phyloP scores from a whole-genome alignment of 1,140 invertebrate genomes.

The Linepithema humile region DNA sequence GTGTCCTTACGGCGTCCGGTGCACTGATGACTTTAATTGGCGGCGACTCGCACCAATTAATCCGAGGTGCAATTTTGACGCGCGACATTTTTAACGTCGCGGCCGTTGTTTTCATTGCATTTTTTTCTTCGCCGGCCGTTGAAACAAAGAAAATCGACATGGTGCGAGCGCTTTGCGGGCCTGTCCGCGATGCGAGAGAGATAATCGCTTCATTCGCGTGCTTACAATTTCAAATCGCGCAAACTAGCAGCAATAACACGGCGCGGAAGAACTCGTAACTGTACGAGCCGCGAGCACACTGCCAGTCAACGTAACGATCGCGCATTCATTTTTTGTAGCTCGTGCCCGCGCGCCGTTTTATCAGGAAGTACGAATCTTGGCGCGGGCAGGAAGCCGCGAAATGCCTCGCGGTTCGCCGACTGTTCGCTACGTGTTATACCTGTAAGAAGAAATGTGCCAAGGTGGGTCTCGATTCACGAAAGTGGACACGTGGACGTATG shows the following conservation, averaged over 20 bases:
- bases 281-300: constrained; percentile 9
- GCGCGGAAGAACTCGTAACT: constrained; percentile 35
- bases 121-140: too few relatives aligned
- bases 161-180: background rate
- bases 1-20: constrained; percentile 41
- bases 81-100: too few relatives aligned
- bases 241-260: background rate
- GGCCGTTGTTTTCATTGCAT: too few relatives aligned
- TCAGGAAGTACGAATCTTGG: constrained; percentile 36
- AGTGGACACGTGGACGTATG: constrained; percentile 61
- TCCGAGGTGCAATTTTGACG: too few relatives aligned
- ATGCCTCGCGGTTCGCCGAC: background rate
- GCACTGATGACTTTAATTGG: constrained; percentile 52
- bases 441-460: constrained; percentile 25
- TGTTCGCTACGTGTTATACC: background rate
- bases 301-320: constrained; percentile 48
- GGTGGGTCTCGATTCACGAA: constrained; percentile 54
- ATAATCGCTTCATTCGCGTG: constrained; percentile 25
- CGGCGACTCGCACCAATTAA: constrained; percentile 7
- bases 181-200: background rate
- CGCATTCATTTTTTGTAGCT: constrained; percentile 44
- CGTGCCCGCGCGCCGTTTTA: constrained; percentile 28
- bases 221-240: constrained; percentile 39
- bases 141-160: background rate
- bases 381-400: constrained; percentile 23